phyloP scores from a whole-genome alignment of 2,797 vertebrate genomes.

The Pantherophis alleghaniensis region DNA sequence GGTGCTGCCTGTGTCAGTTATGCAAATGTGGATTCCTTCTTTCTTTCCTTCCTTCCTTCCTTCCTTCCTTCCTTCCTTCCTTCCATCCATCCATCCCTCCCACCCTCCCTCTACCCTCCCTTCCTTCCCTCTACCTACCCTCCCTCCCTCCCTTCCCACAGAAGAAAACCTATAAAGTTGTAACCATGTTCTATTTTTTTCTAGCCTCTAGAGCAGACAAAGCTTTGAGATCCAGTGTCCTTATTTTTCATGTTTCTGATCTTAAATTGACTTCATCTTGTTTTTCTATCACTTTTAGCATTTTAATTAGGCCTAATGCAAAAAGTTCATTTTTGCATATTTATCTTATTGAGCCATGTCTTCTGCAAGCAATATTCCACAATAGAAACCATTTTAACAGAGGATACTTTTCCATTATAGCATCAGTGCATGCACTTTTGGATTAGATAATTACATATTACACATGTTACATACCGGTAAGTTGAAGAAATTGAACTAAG shows the following conservation, averaged over 20 bases:
- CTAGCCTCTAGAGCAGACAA: background rate
- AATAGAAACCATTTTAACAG: background rate
- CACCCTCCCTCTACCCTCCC: too few species aligned
- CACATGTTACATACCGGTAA: background rate
- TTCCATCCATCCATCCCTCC: too few species aligned
- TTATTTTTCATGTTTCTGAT: background rate
- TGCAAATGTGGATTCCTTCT: background rate
- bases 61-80: background rate
- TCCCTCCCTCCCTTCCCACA: too few species aligned
- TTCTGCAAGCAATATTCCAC: background rate
- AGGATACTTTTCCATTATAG: background rate
- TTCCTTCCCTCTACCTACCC: background rate
- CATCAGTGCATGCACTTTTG: background rate
- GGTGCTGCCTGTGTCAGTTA: background rate
- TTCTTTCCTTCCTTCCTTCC: background rate
- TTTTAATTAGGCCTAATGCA: background rate
- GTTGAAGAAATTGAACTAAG: background rate
- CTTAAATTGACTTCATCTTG: background rate
- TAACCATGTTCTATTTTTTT: background rate
- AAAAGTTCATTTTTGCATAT: background rate
- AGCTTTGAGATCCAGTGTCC: background rate
- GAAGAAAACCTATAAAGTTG: background rate
- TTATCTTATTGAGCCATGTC: background rate
- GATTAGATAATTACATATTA: background rate
- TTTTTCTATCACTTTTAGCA: background rate